Evolutionary conservation across 2,888 invertebrate genomes (phyloP), one percentile per base, ranked within the genome.

Genomic region (Argyresthia albistria): DNA sequence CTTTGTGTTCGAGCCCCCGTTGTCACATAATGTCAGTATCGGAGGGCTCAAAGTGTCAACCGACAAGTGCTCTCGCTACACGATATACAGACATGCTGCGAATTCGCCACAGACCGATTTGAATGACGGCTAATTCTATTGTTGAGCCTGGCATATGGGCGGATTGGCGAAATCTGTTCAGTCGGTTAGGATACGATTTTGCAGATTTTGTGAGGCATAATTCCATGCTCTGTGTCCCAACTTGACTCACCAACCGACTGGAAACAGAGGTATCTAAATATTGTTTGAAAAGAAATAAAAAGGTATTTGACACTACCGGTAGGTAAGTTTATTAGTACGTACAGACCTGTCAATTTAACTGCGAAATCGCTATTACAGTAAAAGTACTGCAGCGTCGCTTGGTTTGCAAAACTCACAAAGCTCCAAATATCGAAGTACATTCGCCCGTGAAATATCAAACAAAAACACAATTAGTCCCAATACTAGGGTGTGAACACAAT

Each of bases 61-160:
- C 73, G 73, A 77, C 73, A 68, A 80, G 77, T 78, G 79, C 82
- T 82, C 84, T 86, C 80, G 82, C 80, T 67, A 76, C 79, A 75
- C 67, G 77, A 73, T 77, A 79, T 75, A 70, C 76, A 79, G 82
- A 80, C 79, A 80, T 78, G 78, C 54, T 53, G 54, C 54, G 62
- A 69, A 70, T 82, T 82, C 73, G 71, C 73, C 67, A 70, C 73
- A 71, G 71, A n/a, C n/a, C 74, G 73, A 75, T 82, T 77, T 87
- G 80, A 87, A 87, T 86, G 78, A 73, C 76, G 80, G 72, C 86
- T 87, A 87, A 87, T 86, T 83, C 86, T 67, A 82, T 86, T 86
- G 86, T 87, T 76, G 72, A 36, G 71, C 72, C 75, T 66, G 76
- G 69, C 86, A 86, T 84, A 84, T 86, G 86, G 80, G 73, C 65